Evolutionary conservation across 2,888 invertebrate species (phyloP).

Genomic region (Drosophila nr. perissopoda): DNA sequence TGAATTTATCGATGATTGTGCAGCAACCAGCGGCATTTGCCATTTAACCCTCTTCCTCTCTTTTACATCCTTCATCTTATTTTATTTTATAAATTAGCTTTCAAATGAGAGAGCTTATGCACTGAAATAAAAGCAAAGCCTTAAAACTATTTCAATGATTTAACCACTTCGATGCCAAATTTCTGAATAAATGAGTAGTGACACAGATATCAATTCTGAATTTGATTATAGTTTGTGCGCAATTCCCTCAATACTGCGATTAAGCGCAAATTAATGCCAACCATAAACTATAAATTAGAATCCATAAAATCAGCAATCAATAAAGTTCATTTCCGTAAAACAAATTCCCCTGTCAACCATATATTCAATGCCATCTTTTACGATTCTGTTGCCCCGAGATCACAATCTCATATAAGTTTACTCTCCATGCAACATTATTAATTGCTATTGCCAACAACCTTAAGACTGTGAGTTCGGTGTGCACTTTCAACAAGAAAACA

Average conservation of each 20-base stretch:
- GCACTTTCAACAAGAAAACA: background rate
- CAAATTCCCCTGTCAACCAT: slow-evolving; percentile 24
- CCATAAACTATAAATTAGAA: slow-evolving; percentile 51
- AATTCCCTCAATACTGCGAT: slow-evolving; percentile 6
- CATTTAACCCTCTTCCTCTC: slow-evolving; percentile 11
- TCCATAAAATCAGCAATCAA: slow-evolving; percentile 47
- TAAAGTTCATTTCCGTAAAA: slow-evolving; percentile 14
- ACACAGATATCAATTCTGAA: slow-evolving; percentile 35
- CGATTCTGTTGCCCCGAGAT: slow-evolving; percentile 31
- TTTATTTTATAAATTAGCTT: slow-evolving; percentile 63
- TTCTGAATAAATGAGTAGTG: slow-evolving; percentile 47
- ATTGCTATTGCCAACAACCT: slow-evolving; percentile 27
- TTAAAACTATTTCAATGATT: slow-evolving; percentile 42
- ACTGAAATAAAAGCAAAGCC: slow-evolving; percentile 27
- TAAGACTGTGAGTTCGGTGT: slow-evolving; percentile 15
- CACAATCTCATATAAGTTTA: slow-evolving; percentile 35
- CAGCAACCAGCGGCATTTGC: slow-evolving; percentile 43
- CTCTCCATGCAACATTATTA: slow-evolving; percentile 33
- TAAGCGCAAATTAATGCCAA: slow-evolving; percentile 36
- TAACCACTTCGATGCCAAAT: slow-evolving; percentile 33
- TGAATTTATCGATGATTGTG: slow-evolving; percentile 54
- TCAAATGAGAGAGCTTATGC: slow-evolving; percentile 46
- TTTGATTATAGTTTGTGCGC: slow-evolving; percentile 9
- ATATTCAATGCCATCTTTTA: slow-evolving; percentile 35
- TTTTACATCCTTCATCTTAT: background rate